Percentiles rank a stretch among this genome's conserved stretches.
Conservation (phyloP, 2,888 invertebrate species). For the Mimumesa dahlbomi region DNA sequence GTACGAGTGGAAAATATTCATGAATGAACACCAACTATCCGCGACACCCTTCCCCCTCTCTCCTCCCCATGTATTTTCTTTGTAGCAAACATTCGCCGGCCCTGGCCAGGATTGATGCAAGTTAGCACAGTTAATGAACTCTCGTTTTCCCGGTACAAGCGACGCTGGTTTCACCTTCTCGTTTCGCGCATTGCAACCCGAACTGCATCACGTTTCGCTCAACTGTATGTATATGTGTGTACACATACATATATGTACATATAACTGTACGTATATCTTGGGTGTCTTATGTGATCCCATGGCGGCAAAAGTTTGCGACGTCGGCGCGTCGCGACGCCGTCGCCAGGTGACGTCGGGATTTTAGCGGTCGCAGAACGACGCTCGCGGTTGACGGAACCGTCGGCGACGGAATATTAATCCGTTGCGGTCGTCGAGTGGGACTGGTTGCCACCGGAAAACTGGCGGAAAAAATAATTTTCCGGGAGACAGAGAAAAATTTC, state of each 20-base stretch:
- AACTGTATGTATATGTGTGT: too few relatives aligned
- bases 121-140: conserved; percentile 24
- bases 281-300: neutral
- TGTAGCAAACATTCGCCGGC: neutral
- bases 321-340: neutral
- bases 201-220: conserved; percentile 12
- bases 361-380: neutral
- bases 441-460: too few relatives aligned
- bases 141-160: conserved; percentile 20
- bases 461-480: too few relatives aligned
- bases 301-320: neutral
- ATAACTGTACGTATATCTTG: too few relatives aligned
- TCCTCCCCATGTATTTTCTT: too few relatives aligned
- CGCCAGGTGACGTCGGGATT: too few relatives aligned
- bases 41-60: too few relatives aligned
- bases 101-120: too few relatives aligned
- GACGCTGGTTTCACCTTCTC: conserved; percentile 12
- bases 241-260: too few relatives aligned
- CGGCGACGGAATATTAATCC: neutral
- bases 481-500: too few relatives aligned
- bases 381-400: neutral
- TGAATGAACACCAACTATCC: too few relatives aligned
- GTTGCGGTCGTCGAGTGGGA: too few relatives aligned
- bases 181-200: conserved; percentile 16
- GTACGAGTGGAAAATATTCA: neutral